Evolutionary conservation across 2,797 vertebrate species (phyloP).

Genomic region (Allobates femoralis): DNA sequence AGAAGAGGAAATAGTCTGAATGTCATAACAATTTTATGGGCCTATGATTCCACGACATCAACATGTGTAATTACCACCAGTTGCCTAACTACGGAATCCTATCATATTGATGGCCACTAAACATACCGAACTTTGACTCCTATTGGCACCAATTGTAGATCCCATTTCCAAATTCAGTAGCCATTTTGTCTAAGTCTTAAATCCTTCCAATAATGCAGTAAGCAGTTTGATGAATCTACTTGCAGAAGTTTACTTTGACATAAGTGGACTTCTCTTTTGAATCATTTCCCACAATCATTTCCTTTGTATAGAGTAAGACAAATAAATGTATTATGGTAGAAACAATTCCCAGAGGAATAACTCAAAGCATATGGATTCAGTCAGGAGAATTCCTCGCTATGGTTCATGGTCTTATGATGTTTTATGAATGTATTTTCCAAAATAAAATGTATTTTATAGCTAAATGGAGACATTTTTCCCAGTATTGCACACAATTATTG

Average conservation of each 20-base stretch:
- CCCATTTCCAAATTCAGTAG: background rate
- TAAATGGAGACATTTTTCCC: constrained; percentile 73
- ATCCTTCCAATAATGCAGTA: constrained; percentile 12
- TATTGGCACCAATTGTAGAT: too few relatives aligned
- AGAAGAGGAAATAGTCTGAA: background rate
- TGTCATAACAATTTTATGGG: background rate
- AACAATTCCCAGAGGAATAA: constrained; percentile 71
- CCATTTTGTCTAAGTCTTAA: constrained; percentile 33
- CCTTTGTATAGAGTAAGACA: constrained; percentile 65
- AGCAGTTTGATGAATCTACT: constrained; percentile 49
- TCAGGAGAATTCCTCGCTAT: constrained; percentile 75
- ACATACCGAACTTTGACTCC: background rate
- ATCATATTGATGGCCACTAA: background rate
- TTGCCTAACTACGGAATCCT: background rate
- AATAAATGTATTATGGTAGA: constrained; percentile 56
- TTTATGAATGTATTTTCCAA: constrained; percentile 84
- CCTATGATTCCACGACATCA: background rate
- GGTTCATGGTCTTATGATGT: constrained; percentile 79
- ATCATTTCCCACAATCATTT: constrained; percentile 66
- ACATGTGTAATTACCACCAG: background rate
- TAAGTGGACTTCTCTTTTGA: constrained; percentile 58
- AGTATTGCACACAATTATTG: constrained; percentile 73
- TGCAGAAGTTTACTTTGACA: constrained; percentile 55
- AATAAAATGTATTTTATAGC: constrained; percentile 77
- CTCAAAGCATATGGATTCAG: constrained; percentile 74